Conservation (phyloP, 53 echinoderm and acorn worm genomes). For the Henricia sp. region DNA sequence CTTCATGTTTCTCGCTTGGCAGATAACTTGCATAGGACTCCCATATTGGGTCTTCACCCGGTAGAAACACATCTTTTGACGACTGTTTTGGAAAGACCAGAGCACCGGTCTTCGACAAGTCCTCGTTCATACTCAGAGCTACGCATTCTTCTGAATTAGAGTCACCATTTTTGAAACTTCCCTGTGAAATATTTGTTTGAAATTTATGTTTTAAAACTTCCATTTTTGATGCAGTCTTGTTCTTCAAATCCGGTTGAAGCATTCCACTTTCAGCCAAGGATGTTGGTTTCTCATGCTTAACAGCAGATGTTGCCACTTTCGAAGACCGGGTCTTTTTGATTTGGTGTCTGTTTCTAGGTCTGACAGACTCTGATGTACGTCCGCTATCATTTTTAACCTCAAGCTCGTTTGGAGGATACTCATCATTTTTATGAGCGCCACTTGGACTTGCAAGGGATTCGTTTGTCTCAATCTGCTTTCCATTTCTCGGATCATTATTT, state of each 20-base stretch:
- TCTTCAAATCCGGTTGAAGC: neutral
- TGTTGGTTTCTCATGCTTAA: neutral
- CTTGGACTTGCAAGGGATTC: neutral
- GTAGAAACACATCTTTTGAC: neutral
- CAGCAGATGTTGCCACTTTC: neutral
- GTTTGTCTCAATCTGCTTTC: neutral
- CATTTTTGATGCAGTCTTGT: neutral
- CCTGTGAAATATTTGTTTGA: neutral
- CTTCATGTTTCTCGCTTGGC: neutral
- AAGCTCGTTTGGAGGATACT: neutral
- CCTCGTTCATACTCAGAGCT: neutral
- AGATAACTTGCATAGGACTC: slow-evolving; percentile 24
- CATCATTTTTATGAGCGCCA: neutral
- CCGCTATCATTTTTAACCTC: neutral
- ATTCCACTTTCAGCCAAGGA: neutral
- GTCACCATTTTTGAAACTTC: neutral
- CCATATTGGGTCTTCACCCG: slow-evolving; percentile 39
- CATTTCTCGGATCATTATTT: neutral
- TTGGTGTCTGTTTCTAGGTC: neutral
- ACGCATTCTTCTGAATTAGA: neutral
- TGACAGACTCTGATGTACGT: neutral
- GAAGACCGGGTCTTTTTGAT: neutral
- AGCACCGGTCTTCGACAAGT: neutral
- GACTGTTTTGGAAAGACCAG: neutral
- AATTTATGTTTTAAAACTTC: no score